Base-by-base conservation (phyloP, 2,113 vertebrate genomes). In the Cyphomyrus plagiostoma region DNA sequence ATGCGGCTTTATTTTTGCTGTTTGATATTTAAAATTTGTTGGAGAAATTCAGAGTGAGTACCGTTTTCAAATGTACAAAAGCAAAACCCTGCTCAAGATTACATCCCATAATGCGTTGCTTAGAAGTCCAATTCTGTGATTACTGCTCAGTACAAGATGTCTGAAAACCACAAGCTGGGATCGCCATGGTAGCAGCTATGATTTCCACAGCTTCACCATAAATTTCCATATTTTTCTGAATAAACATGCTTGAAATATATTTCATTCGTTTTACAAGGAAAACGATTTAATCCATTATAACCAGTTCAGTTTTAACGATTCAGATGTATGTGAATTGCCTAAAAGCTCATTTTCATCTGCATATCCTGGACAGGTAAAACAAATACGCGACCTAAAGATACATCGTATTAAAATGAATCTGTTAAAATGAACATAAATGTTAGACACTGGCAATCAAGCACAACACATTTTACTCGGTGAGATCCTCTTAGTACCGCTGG, bases 161-260 rank as follows among this genome's bases (percentile, higher is more conserved):
- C 50, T 87, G 11, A 17, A 53, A 87, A 87, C 85, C 85, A 19
- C 49, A 84, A 87, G 85, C 26, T 48, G 50, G 15, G 85, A 53
- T 87, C 35, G 49, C 83, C 48, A 85, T 49, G 82, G 82, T 50
- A 86, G 49, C 26, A 56, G 85, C 48, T 21, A 84, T 84, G 82
- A 23, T 13, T 87, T 87, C 30, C 26, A 35, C n/a, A 19, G 49
- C 26, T 56, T 87, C 26, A 50, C 48, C 50, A 13, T 35, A 80
- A 80, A 80, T 80, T 80, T 80, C 35, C 74, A 80, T 42, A 80
- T 80, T 80, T 80, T 80, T 80, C 74, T 42, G 74, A 80, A 70
- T 70, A 70, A 70, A 86, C 45, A 49, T 26, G 9, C 11, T 87
- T 87, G 48, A 52, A 50, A 86, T 86, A 15, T 50, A 86, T 52